These are phyloP conservation scores for Sitodiplosis mosellana DNA, from an alignment of 1,140 invertebrate genomes.

Conservation along the genomic window DNA sequence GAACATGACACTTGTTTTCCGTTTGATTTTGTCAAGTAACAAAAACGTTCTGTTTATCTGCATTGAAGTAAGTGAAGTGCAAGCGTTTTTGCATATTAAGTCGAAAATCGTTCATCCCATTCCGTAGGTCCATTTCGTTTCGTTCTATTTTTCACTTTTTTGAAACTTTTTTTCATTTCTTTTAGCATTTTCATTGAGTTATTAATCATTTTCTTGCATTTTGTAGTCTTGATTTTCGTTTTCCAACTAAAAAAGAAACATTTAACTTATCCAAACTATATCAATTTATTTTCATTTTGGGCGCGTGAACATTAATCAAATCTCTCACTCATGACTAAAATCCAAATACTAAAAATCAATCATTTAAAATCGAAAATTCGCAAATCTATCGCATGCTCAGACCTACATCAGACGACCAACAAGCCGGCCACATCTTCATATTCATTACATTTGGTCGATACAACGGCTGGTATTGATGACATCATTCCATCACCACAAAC, in stretches of 20 bases:
- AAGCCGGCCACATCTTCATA: conserved; percentile 18
- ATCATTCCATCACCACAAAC: conserved; percentile 30
- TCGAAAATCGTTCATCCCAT: too few species aligned
- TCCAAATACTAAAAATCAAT: neutral
- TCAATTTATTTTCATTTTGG: neutral
- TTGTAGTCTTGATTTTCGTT: too few species aligned
- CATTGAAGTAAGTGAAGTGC: too few species aligned
- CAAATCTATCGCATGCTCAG: conserved; percentile 9
- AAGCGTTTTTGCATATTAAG: too few species aligned
- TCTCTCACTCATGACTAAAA: neutral
- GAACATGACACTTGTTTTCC: neutral
- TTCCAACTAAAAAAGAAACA: too few species aligned
- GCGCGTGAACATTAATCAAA: neutral
- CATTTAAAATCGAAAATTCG: neutral
- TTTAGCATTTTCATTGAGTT: too few species aligned
- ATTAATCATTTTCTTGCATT: too few species aligned
- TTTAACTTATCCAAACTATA: too few species aligned
- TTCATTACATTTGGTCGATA: conserved; percentile 13
- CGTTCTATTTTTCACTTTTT: too few species aligned
- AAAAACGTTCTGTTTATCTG: too few species aligned
- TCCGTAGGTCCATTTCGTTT: too few species aligned
- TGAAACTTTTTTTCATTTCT: too few species aligned
- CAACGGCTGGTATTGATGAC: conserved; percentile 13
- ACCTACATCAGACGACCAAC: conserved; percentile 13
- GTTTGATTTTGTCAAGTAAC: neutral